These are phyloP conservation scores for Meteorus colon DNA, from an alignment of 2,888 invertebrate species.

Conservation along the genomic window DNA sequence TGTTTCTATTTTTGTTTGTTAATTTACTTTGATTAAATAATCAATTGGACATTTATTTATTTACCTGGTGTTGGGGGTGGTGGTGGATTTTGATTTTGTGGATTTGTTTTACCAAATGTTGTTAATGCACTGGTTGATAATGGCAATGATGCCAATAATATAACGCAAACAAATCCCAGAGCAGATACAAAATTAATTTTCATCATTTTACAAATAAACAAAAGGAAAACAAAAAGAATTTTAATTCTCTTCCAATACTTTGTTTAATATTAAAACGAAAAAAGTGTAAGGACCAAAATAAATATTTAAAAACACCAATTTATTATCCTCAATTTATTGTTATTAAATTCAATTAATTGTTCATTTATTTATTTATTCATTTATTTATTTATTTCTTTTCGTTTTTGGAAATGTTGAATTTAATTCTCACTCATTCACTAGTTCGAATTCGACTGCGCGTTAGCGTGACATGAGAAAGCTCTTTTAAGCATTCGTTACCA, in stretches of 20 bases:
- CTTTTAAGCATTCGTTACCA: slow-evolving; percentile 67
- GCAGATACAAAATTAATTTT: slow-evolving; percentile 9
- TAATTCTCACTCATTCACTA: slow-evolving; percentile 50
- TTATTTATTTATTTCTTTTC: slow-evolving; percentile 3
- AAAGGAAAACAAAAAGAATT: too few species aligned
- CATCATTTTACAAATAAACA: slow-evolving; percentile 2
- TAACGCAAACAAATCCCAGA: slow-evolving; percentile 10
- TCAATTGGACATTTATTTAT: slow-evolving; percentile 57
- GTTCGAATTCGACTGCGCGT: slow-evolving; percentile 66
- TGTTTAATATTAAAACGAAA: too few species aligned
- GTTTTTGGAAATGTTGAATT: not conserved
- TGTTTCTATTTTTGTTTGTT: not conserved
- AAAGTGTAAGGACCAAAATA: not conserved
- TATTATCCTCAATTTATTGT: not conserved
- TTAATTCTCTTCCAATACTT: too few species aligned
- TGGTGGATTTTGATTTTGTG: slow-evolving; percentile 73
- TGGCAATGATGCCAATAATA: slow-evolving; percentile 63
- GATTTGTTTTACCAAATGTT: slow-evolving; percentile 81
- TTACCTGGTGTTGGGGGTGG: slow-evolving; percentile 78
- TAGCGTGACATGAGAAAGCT: slow-evolving; percentile 64
- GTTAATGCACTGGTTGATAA: slow-evolving; percentile 79
- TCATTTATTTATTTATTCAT: slow-evolving; percentile 8
- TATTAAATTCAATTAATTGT: not conserved
- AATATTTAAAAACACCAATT: slow-evolving; percentile 13
- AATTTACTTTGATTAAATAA: not conserved